Conservation (phyloP, 2,113 vertebrate genomes). For the Oophaga pumilio region DNA sequence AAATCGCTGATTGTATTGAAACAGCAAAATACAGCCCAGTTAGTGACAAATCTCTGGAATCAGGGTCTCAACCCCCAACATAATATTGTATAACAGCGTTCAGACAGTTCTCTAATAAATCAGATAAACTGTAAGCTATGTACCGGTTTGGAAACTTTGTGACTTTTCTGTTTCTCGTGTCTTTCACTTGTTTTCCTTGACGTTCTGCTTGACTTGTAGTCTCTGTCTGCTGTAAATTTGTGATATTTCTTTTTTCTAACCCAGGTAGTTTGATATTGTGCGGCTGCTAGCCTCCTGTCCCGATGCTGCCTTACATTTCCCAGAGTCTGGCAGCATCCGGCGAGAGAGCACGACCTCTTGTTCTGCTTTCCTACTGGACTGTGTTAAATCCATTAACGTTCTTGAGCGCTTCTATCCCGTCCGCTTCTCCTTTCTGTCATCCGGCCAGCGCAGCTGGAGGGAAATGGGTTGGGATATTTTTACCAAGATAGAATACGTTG, state of each 20-base stretch:
- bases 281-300: background rate
- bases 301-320: conserved; percentile 3
- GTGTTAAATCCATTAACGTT: conserved; percentile 33
- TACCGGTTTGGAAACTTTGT: background rate
- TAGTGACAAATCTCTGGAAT: no score
- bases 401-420: background rate
- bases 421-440: background rate
- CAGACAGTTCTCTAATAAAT: no score
- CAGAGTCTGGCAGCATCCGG: conserved; percentile 14
- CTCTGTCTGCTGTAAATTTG: background rate
- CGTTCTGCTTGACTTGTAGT: background rate
- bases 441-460: background rate
- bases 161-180: background rate
- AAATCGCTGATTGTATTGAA: no score
- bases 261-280: background rate
- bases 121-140: background rate
- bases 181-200: background rate
- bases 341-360: conserved; percentile 22
- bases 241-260: background rate
- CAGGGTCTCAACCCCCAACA: no score
- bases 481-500: background rate
- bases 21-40: no score
- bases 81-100: no score
- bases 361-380: conserved; percentile 39
- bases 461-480: background rate